Conservation (phyloP, 1,140 invertebrate species). For the Elymnias hypermnestra region DNA sequence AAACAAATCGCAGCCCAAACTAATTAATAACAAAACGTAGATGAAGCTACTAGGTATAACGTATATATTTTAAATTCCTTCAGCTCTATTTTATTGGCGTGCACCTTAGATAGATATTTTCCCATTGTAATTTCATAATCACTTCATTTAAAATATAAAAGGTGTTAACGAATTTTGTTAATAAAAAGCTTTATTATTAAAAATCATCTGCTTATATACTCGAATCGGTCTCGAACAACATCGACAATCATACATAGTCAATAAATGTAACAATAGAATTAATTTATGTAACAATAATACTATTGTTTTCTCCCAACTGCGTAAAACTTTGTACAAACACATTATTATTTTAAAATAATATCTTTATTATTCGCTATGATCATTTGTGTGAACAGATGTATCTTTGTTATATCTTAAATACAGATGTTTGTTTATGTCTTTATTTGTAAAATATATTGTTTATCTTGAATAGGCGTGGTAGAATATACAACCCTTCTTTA, state of each 20-base stretch:
- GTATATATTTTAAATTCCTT: too few relatives aligned
- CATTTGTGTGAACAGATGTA: conserved; percentile 17
- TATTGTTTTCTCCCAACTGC: conserved; percentile 7
- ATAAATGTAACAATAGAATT: conserved; percentile 10
- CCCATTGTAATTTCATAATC: too few relatives aligned
- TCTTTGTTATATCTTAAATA: not conserved
- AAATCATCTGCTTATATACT: conserved; percentile 1
- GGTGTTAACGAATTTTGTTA: too few relatives aligned
- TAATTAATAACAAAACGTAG: too few relatives aligned
- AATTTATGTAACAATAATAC: conserved; percentile 2
- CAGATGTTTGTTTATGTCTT: not conserved
- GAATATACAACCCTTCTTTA: too few relatives aligned
- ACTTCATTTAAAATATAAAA: too few relatives aligned
- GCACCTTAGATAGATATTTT: too few relatives aligned
- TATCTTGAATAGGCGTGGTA: too few relatives aligned
- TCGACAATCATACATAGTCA: conserved; percentile 13
- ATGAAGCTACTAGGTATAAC: too few relatives aligned
- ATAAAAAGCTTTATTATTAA: not conserved
- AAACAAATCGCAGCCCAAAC: too few relatives aligned
- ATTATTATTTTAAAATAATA: conserved; percentile 5
- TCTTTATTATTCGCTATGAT: conserved; percentile 25
- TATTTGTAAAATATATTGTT: too few relatives aligned
- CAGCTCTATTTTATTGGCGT: too few relatives aligned
- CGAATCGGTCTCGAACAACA: not conserved
- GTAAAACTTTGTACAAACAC: conserved; percentile 2